Evolutionary conservation across 2,888 invertebrate genomes (phyloP).

Genomic region (Parelbella ahira): DNA sequence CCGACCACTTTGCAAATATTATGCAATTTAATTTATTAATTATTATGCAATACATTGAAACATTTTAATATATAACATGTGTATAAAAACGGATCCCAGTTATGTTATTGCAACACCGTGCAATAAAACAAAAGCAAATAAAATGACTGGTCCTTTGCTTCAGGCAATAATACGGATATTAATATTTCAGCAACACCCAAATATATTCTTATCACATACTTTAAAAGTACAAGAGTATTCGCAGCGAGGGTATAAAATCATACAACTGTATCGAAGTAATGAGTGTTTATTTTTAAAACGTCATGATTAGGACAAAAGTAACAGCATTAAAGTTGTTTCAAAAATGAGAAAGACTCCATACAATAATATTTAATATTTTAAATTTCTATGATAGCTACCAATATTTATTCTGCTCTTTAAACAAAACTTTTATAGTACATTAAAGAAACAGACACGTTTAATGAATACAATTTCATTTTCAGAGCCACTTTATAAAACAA

Average conservation of each 20-base stretch:
- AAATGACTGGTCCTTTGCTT: too few species aligned
- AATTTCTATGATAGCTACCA: conserved; percentile 24
- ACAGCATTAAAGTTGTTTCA: conserved; percentile 68
- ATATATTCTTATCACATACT: too few species aligned
- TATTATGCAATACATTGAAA: too few species aligned
- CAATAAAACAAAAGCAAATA: too few species aligned
- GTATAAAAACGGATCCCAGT: too few species aligned
- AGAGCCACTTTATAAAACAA: conserved; percentile 31
- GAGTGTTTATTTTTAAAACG: conserved; percentile 76
- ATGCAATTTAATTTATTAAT: too few species aligned
- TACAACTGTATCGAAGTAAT: conserved; percentile 48
- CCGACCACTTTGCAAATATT: too few species aligned
- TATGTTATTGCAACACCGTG: too few species aligned
- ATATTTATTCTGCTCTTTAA: conserved; percentile 30
- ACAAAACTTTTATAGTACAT: conserved; percentile 30
- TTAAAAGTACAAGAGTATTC: too few species aligned
- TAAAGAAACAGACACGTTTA: conserved; percentile 18
- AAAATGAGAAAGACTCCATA: conserved; percentile 57
- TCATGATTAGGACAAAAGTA: conserved; percentile 72
- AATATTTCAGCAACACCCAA: too few species aligned
- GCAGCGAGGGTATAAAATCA: conserved; percentile 37
- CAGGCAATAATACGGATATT: too few species aligned
- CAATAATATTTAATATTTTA: conserved; percentile 32
- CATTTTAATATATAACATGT: too few species aligned
- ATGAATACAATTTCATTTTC: conserved; percentile 13